Conservation (phyloP, 2,888 invertebrate species). For the Craniophora ligustri region DNA sequence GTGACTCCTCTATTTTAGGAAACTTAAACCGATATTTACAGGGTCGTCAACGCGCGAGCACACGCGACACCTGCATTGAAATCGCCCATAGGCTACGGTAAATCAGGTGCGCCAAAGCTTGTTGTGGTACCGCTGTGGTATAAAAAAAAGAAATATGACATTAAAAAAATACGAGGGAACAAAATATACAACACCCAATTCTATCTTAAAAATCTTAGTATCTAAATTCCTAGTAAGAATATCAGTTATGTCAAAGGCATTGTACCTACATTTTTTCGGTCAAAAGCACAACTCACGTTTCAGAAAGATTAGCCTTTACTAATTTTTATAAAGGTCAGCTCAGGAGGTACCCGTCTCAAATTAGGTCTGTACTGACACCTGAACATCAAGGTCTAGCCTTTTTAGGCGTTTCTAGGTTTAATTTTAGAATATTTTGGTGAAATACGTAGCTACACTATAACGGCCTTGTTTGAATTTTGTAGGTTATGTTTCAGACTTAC, state of each 20-base stretch:
- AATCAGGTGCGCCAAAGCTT: too few relatives aligned
- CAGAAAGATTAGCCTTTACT: slow-evolving; percentile 15
- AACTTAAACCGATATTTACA: too few relatives aligned
- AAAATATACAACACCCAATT: too few relatives aligned
- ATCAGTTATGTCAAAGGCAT: background rate
- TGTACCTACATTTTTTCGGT: slow-evolving; percentile 1
- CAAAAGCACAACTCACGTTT: slow-evolving; percentile 4
- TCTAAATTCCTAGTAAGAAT: too few relatives aligned
- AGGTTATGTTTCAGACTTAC: slow-evolving; percentile 1
- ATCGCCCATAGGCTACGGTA: too few relatives aligned
- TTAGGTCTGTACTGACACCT: slow-evolving; percentile 52
- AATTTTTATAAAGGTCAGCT: slow-evolving; percentile 51
- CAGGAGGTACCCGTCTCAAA: slow-evolving; percentile 47
- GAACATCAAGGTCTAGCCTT: slow-evolving; percentile 31
- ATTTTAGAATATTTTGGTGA: slow-evolving; percentile 32
- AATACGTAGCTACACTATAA: slow-evolving; percentile 19
- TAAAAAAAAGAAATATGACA: too few relatives aligned
- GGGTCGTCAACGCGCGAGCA: too few relatives aligned
- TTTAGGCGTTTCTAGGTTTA: slow-evolving; percentile 14
- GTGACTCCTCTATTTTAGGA: too few relatives aligned
- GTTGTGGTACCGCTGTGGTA: too few relatives aligned
- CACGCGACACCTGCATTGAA: too few relatives aligned
- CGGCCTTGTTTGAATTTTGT: slow-evolving; percentile 18
- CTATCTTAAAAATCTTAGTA: too few relatives aligned
- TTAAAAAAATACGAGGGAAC: too few relatives aligned